Evolutionary conservation across 2,888 invertebrate species (phyloP).

Genomic region (Hydriomena furcata): DNA sequence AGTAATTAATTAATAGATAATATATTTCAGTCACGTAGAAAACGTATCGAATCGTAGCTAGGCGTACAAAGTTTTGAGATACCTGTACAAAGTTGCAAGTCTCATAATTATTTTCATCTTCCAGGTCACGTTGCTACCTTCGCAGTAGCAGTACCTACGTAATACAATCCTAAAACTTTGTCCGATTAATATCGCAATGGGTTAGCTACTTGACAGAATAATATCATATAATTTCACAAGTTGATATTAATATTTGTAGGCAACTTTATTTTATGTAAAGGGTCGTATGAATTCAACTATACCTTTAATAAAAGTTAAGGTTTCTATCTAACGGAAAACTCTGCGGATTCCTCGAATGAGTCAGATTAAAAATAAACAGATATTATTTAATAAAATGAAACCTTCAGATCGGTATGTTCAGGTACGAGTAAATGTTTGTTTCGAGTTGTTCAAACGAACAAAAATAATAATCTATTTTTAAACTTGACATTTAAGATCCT

Average conservation of each 20-base stretch:
- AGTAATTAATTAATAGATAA: slow-evolving; percentile 4
- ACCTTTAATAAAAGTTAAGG: neutral
- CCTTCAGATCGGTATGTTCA: neutral
- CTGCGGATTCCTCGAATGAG: neutral
- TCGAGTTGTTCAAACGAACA: neutral
- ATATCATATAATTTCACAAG: neutral
- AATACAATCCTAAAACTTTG: slow-evolving; percentile 46
- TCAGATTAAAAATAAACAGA: neutral
- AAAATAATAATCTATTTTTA: no score
- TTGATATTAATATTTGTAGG: neutral
- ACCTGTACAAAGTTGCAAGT: slow-evolving; percentile 13
- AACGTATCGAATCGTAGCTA: slow-evolving; percentile 21
- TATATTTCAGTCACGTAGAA: slow-evolving; percentile 26
- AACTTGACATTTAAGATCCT: no score
- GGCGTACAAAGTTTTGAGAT: no score
- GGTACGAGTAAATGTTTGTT: neutral
- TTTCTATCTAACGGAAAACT: neutral
- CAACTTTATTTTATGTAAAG: neutral
- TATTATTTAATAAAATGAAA: neutral
- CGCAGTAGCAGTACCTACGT: slow-evolving; percentile 32
- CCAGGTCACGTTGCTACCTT: slow-evolving; percentile 47
- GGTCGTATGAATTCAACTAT: neutral
- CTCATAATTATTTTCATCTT: slow-evolving; percentile 36
- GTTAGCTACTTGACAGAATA: neutral
- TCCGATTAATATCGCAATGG: slow-evolving; percentile 38